Evolutionary conservation across 2,113 vertebrate species (phyloP).

Genomic region (Vicugna pacos): DNA sequence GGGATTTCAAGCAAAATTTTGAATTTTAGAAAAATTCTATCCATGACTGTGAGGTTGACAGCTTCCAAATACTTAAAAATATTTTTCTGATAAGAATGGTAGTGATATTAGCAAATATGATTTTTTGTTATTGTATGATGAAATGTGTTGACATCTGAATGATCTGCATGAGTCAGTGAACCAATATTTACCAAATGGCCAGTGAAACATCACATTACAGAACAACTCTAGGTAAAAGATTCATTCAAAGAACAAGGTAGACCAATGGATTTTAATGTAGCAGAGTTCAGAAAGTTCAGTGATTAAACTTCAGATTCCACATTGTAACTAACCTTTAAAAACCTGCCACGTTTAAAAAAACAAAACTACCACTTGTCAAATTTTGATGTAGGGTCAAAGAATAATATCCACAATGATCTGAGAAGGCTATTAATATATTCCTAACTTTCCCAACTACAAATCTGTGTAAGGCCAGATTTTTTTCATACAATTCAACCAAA

Average conservation of each 20-base stretch:
- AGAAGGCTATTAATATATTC: not conserved
- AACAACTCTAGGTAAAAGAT: slow-evolving; percentile 9
- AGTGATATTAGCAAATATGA: slow-evolving; percentile 26
- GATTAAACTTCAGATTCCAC: slow-evolving; percentile 46
- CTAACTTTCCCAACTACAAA: not conserved
- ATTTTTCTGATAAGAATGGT: slow-evolving; percentile 6
- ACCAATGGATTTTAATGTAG: not conserved
- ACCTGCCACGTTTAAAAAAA: not conserved
- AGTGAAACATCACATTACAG: not conserved
- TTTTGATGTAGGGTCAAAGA: not conserved
- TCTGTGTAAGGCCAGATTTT: not conserved
- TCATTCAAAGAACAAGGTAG: not conserved
- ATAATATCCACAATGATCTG: not conserved
- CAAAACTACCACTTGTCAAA: not conserved
- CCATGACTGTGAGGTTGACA: not conserved
- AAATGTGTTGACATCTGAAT: not conserved
- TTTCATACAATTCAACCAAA: slow-evolving; percentile 9
- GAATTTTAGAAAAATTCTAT: slow-evolving; percentile 37
- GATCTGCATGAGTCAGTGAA: not conserved
- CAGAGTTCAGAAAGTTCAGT: not conserved
- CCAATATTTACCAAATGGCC: slow-evolving; percentile 36
- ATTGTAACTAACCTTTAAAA: slow-evolving; percentile 46
- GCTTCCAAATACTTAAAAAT: not conserved
- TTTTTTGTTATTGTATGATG: slow-evolving; percentile 9
- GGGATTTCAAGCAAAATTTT: slow-evolving; percentile 37